These are phyloP conservation scores for Antheraea pernyi DNA, from an alignment of 1,140 invertebrate genomes.

Conservation along the genomic window DNA sequence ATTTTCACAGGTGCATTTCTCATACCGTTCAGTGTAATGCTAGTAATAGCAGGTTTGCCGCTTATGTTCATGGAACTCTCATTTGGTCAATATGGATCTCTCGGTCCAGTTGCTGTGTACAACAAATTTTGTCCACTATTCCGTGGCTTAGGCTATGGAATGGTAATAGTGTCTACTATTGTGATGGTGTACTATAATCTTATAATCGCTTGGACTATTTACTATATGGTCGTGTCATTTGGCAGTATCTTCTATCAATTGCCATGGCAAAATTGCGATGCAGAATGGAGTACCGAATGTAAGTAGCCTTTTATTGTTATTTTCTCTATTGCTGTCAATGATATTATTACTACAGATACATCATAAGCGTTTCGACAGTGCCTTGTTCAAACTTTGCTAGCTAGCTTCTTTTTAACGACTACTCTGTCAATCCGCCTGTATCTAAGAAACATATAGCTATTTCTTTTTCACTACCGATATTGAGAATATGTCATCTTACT, in stretches of 20 bases:
- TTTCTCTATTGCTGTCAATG: too few species aligned
- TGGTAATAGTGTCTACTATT: slow-evolving; percentile 90
- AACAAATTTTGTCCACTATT: slow-evolving; percentile 85
- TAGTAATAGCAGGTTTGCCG: slow-evolving; percentile 90
- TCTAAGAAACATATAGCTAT: too few species aligned
- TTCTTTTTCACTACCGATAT: too few species aligned
- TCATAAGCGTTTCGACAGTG: too few species aligned
- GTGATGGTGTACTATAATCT: slow-evolving; percentile 93
- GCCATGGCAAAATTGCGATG: slow-evolving; percentile 89
- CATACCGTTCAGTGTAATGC: slow-evolving; percentile 91
- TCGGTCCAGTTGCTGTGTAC: slow-evolving; percentile 86
- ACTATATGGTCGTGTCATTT: slow-evolving; percentile 90
- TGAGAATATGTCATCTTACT: too few species aligned
- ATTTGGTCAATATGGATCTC: slow-evolving; percentile 86
- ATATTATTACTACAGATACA: too few species aligned
- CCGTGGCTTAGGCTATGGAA: slow-evolving; percentile 88
- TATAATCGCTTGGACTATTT: slow-evolving; percentile 92
- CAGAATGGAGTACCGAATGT: slow-evolving; percentile 87
- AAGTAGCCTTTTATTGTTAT: slow-evolving; percentile 44
- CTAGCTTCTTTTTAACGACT: too few species aligned
- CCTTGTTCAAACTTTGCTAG: too few species aligned
- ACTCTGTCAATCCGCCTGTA: too few species aligned
- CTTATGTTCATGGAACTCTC: slow-evolving; percentile 94
- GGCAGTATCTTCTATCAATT: slow-evolving; percentile 81
- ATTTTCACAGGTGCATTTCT: slow-evolving; percentile 85